phyloP scores from a whole-genome alignment of 2,797 vertebrate species.

The Parauchenoglanis ngamensis region DNA sequence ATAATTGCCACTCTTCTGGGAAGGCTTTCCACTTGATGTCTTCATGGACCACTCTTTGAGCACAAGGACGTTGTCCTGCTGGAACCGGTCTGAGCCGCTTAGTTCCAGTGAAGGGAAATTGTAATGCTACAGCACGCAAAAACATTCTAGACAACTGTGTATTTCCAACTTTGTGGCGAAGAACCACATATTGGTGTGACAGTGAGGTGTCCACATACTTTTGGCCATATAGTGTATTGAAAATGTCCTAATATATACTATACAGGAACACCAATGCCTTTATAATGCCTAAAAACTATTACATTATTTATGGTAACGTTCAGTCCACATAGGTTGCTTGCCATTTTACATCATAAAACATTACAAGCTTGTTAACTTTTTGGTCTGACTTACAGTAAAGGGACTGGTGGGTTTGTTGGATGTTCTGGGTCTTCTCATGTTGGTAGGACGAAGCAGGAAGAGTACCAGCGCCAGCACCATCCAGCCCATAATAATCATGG shows the following conservation, averaged over 20 bases:
- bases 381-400: slow-evolving; percentile 79
- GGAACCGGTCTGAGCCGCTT: no score
- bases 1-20: background rate
- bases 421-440: slow-evolving; percentile 80
- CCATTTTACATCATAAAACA: background rate
- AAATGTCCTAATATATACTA: background rate
- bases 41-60: no score
- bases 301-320: background rate
- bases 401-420: slow-evolving; percentile 82
- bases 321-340: background rate
- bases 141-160: no score
- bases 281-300: background rate
- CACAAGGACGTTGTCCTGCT: no score
- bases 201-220: background rate
- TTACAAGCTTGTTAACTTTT: no score
- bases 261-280: background rate
- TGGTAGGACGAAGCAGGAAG: slow-evolving; percentile 89
- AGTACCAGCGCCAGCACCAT: slow-evolving; percentile 85
- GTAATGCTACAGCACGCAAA: no score
- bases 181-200: background rate
- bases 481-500: slow-evolving; percentile 94
- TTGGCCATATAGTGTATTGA: background rate
- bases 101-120: no score
- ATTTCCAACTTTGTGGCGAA: no score
- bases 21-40: background rate